Evolutionary conservation across 2,888 invertebrate species (phyloP), one percentile per base, ranked within the genome.

Genomic region (Caenorhabditis drosophilae): DNA sequence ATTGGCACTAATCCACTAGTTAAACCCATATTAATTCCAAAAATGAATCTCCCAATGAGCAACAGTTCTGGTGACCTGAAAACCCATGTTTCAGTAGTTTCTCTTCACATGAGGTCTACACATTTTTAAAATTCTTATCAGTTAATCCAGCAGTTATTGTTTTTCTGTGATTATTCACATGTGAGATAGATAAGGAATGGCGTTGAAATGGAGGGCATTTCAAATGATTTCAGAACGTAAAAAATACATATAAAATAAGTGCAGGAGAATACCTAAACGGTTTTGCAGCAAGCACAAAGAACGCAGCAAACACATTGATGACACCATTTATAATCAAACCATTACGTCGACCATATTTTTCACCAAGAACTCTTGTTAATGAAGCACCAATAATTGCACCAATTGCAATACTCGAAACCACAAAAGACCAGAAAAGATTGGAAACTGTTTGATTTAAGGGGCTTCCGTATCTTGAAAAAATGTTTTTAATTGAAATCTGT

Each of bases 1-100:
- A 85, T 79, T 1, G 85, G 85, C 3, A 84, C 82, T 3, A 86
- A 64, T 0, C 85, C 86, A 15, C 85, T 85, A 51, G 84, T 84
- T 23, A 86, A 72, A 20, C 86, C 85, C 85, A 81, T 63, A 67
- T 79, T 77, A 3, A 76, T 85, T n/a, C 85, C 83, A 47, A 80
- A 72, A 0, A 86, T 67, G 20, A 82, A 70, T 0, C 86, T 75
- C 2, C 86, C 86, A n/a, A 84, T 54, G 16, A 86, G 85, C 31
- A 86, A 74, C 77, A 86, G 79, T 67, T 86, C 86, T 25, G 84
- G 85, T 15, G 75, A 75, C 12, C 73, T 75, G 45, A 42, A 67
- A 35, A 42, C 27, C 12, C 15, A 12, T n/a, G n/a, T n/a, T n/a
- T n/a, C n/a, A n/a, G n/a, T n/a, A n/a, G n/a, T n/a, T n/a, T n/a